Evolutionary conservation across 1,140 invertebrate genomes (phyloP), one percentile per base, ranked within the genome.

Genomic region (Cotesia glomerata): DNA sequence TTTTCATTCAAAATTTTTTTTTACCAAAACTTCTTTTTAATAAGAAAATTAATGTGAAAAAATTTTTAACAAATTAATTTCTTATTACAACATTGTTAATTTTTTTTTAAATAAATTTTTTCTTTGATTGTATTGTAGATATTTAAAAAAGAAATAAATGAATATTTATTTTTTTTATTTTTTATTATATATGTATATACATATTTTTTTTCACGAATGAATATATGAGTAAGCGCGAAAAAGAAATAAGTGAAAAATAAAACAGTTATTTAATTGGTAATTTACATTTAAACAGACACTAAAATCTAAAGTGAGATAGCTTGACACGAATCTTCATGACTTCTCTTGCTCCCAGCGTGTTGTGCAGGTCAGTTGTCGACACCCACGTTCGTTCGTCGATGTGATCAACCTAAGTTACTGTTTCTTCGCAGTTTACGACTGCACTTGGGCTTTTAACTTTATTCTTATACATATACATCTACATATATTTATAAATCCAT

Each of bases 291-390:
- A 62, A n/a, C 9, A 35, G 7, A 14, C 9, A 35, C 11, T 69
- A 18, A 69, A 62, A 45, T 69, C 59, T 14, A n/a, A 49, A 69
- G 49, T 58, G 39, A 58, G 34, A 69, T 58, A 69, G 36, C 9
- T 56, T 59, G 67, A 58, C 67, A 69, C 58, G 58, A 69, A 36
- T 69, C 58, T 58, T 62, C 68, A 36, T 62, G 13, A 13, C 13
- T 52, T 54, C 7, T 59, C 49, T 67, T 59, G 39, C 18, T 74
- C 59, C 54, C 77, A 74, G 74, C 65, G 72, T 76, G 75, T 77
- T 77, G 76, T 74, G 79, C 71, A 76, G 75, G 77, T 78, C 77
- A 78, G 78, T 79, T 75, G 75, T 73, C 74, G 32, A 69, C 68
- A 69, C 68, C 68, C 68, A 69, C 68, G 56, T 58, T 35, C 62